phyloP scores from a whole-genome alignment of 2,888 invertebrate genomes.

The Drosophila prostipennis region DNA sequence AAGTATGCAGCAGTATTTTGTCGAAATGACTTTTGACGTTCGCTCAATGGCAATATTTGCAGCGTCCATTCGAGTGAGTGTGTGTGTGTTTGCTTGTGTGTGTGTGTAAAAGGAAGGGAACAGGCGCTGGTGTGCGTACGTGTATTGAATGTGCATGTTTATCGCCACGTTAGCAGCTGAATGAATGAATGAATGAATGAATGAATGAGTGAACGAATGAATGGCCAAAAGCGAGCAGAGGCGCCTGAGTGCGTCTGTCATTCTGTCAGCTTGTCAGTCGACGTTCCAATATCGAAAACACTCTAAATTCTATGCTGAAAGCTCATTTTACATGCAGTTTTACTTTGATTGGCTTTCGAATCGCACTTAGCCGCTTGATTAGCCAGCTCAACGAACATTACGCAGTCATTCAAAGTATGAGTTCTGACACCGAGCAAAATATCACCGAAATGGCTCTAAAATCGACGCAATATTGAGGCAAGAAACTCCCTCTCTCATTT shows the following conservation, averaged over 20 bases:
- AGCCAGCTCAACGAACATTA: constrained; percentile 21
- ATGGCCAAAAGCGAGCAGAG: constrained; percentile 36
- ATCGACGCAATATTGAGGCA: neutral
- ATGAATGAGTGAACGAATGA: constrained; percentile 21
- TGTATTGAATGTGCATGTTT: constrained; percentile 39
- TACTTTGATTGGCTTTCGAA: constrained; percentile 38
- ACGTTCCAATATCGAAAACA: constrained; percentile 29
- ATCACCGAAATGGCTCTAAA: neutral
- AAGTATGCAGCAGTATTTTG: constrained; percentile 71
- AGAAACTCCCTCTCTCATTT: too few species aligned
- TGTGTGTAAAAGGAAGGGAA: neutral
- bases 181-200: constrained; percentile 25
- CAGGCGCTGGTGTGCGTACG: neutral
- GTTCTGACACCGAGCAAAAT: constrained; percentile 1
- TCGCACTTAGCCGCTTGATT: constrained; percentile 38
- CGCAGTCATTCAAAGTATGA: constrained; percentile 20
- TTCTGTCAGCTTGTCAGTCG: constrained; percentile 11
- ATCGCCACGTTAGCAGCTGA: constrained; percentile 50
- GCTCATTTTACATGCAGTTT: constrained; percentile 31
- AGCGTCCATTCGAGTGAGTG: constrained; percentile 5
- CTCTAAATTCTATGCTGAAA: constrained; percentile 24
- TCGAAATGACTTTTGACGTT: constrained; percentile 66
- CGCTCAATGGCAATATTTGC: constrained; percentile 65
- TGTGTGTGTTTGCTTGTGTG: neutral
- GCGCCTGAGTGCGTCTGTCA: constrained; percentile 10